These are phyloP conservation scores for Leucoraja ocellata DNA, from an alignment of 2,797 vertebrate species.

Conservation along the genomic window DNA sequence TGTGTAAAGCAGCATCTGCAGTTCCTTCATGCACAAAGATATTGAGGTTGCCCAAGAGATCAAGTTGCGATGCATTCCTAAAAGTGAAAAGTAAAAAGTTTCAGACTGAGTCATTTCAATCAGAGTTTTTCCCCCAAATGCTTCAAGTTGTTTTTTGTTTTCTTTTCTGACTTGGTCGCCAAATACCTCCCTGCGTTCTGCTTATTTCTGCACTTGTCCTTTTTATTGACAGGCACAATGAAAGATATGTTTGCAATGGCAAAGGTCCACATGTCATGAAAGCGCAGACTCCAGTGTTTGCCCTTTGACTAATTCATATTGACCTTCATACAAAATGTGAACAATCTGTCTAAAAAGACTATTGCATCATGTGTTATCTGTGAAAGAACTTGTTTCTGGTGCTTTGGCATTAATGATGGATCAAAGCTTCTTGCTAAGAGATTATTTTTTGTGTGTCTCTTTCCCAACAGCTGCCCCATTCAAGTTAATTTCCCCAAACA, in stretches of 20 bases:
- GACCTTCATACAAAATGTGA: conserved; percentile 38
- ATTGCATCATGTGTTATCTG: conserved; percentile 34
- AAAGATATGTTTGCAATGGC: conserved; percentile 25
- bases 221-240: conserved; percentile 23
- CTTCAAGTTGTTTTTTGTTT: not conserved
- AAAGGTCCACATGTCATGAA: conserved; percentile 36
- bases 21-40: too few relatives aligned
- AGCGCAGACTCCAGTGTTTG: conserved; percentile 26
- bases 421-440: conserved; percentile 32
- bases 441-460: conserved; percentile 27
- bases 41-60: too few relatives aligned
- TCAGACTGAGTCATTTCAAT: not conserved
- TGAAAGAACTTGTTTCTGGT: conserved; percentile 35
- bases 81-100: not conserved
- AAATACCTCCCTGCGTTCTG: not conserved
- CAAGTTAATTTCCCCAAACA: conserved; percentile 28
- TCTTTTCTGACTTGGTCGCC: not conserved
- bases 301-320: conserved; percentile 37
- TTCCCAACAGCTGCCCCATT: conserved; percentile 37
- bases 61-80: not conserved
- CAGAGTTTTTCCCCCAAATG: not conserved
- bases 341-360: conserved; percentile 36
- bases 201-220: conserved; percentile 30
- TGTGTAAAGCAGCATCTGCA: too few relatives aligned
- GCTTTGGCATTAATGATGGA: conserved; percentile 35